A percentile compares a stretch with the other conserved stretches of the same genome.
These are phyloP conservation scores for Apomyelois bistriatella DNA, from an alignment of 2,888 invertebrate genomes.

Conservation along the genomic window DNA sequence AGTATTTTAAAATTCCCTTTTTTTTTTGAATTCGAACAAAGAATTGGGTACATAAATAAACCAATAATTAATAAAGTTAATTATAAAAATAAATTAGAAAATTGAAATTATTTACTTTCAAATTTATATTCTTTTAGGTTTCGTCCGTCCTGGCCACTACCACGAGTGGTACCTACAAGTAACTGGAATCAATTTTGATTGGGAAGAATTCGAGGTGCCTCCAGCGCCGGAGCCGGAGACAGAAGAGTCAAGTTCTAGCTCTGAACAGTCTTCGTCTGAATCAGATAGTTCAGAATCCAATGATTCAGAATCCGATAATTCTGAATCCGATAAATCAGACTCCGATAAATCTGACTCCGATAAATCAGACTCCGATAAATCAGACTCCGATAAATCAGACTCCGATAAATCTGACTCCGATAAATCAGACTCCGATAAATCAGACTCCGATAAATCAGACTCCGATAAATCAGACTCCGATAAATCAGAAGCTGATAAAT, in stretches of 20 bases:
- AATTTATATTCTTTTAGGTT: slow-evolving; percentile 32
- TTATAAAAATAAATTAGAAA: no score
- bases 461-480: no score
- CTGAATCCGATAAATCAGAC: not conserved
- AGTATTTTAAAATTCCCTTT: no score
- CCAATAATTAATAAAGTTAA: no score
- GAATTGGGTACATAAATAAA: no score
- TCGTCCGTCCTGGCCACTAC: slow-evolving; percentile 50
- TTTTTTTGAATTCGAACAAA: no score
- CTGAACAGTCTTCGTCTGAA: not conserved
- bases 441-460: no score
- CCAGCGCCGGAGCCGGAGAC: slow-evolving; percentile 6
- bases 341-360: not conserved
- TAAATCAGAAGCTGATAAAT: not conserved
- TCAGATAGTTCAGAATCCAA: not conserved
- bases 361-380: not conserved
- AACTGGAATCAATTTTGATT: slow-evolving; percentile 46
- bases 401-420: not conserved
- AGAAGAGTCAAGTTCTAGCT: slow-evolving; percentile 4
- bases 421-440: not conserved
- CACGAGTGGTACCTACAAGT: slow-evolving; percentile 42
- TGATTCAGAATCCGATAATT: not conserved
- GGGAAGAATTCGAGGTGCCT: slow-evolving; percentile 21
- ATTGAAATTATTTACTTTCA: no score
- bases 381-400: not conserved